Percentiles rank a stretch among this genome's conserved stretches.
Conservation (phyloP, 2,113 vertebrate genomes). For the Trematocara unimaculatum region DNA sequence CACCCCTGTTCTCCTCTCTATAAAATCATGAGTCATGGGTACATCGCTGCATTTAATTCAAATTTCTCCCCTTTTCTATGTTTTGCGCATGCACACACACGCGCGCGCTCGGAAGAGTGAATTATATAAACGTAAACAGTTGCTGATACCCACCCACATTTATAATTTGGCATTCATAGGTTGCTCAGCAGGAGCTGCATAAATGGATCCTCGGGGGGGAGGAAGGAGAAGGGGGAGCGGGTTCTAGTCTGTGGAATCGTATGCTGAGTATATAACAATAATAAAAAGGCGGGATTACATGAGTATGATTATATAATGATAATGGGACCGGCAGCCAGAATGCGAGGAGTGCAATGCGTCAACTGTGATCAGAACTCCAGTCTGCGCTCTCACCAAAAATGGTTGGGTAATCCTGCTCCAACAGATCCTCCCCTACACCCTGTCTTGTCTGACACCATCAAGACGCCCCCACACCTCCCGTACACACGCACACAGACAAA, state of each 20-base stretch:
- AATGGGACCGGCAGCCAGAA: conserved; percentile 24
- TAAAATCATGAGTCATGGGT: conserved; percentile 67
- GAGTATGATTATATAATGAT: conserved; percentile 44
- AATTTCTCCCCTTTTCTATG: neutral
- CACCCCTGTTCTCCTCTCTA: conserved; percentile 38
- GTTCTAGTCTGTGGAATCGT: neutral
- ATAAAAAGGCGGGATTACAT: conserved; percentile 11
- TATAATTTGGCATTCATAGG: conserved; percentile 46
- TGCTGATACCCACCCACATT: conserved; percentile 44
- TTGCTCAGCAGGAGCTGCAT: conserved; percentile 39
- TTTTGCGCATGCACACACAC: neutral
- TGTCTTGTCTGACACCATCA: conserved; percentile 48
- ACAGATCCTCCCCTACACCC: conserved; percentile 47
- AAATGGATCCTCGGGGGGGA: conserved; percentile 18
- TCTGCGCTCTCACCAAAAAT: conserved; percentile 54
- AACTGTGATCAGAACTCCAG: conserved; percentile 49
- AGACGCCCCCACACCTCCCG: conserved; percentile 40
- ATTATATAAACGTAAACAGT: conserved; percentile 52
- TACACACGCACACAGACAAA: neutral
- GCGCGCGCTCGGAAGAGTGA: neutral
- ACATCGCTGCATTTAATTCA: conserved; percentile 55
- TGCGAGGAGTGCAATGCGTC: conserved; percentile 55
- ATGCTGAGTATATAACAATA: neutral
- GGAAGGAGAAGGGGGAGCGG: neutral
- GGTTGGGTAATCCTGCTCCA: conserved; percentile 45